Conservation (phyloP, 2,113 vertebrate species). For the Tiliqua scincoides region DNA sequence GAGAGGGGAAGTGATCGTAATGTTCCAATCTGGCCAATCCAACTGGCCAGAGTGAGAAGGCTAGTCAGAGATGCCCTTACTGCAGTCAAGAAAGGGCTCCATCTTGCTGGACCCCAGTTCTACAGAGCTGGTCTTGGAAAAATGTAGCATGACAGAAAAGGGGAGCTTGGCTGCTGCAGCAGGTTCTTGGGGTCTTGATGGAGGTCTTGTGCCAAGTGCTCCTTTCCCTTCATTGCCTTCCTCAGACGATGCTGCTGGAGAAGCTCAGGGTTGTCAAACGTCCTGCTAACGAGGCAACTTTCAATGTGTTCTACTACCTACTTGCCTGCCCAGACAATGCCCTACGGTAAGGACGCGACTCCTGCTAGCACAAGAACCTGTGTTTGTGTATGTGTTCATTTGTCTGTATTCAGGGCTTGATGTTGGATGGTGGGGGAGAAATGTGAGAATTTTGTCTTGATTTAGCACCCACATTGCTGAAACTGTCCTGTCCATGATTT, state of each 20-base stretch:
- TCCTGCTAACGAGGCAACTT: constrained; percentile 86
- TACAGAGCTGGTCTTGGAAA: background rate
- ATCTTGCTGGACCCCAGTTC: background rate
- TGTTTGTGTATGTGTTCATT: too few species aligned
- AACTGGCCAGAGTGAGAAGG: too few species aligned
- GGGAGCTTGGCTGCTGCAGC: background rate
- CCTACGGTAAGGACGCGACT: constrained; percentile 80
- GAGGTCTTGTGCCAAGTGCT: background rate
- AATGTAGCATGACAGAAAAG: too few species aligned
- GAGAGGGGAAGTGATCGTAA: background rate
- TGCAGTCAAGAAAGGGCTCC: too few species aligned
- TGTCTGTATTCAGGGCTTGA: too few species aligned
- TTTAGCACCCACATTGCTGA: too few species aligned
- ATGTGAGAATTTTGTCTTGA: too few species aligned
- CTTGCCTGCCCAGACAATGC: constrained; percentile 89
- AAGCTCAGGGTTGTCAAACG: constrained; percentile 88
- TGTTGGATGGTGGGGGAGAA: too few species aligned
- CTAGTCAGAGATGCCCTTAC: background rate
- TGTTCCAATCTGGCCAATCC: background rate
- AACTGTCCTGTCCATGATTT: too few species aligned
- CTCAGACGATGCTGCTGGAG: constrained; percentile 94
- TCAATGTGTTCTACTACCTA: constrained; percentile 95
- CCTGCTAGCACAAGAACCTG: background rate
- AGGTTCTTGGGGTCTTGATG: background rate
- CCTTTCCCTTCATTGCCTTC: background rate